Percentiles rank a stretch among this genome's conserved stretches.
Conservation (phyloP, 2,888 invertebrate species). For the Agrotis ipsilon region DNA sequence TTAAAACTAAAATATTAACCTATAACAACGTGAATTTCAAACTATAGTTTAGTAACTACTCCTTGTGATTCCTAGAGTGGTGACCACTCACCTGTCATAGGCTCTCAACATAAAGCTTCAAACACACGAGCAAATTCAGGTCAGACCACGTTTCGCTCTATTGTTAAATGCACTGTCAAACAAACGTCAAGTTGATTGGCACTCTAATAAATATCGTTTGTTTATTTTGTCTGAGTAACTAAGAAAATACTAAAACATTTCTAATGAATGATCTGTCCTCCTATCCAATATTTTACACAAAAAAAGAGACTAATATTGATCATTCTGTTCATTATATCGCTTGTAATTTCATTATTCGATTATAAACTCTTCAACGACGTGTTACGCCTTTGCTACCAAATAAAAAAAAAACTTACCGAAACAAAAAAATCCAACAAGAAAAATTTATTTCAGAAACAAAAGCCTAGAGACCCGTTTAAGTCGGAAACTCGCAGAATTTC, state of each 20-base stretch:
- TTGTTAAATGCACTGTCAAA: conserved; percentile 41
- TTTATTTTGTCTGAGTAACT: conserved; percentile 18
- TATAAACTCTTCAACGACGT: conserved; percentile 8
- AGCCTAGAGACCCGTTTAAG: conserved; percentile 51
- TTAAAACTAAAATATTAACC: background rate
- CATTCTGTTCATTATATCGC: background rate
- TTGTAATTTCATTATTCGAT: conserved; percentile 7
- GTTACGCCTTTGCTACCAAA: conserved; percentile 8
- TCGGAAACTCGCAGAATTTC: conserved; percentile 71
- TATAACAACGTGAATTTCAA: conserved; percentile 1
- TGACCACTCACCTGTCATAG: conserved; percentile 1
- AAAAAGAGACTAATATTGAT: background rate
- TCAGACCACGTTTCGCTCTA: conserved; percentile 5
- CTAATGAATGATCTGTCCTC: conserved; percentile 4
- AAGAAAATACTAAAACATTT: background rate
- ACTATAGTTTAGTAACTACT: background rate
- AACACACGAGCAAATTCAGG: conserved; percentile 17
- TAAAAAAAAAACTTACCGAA: conserved; percentile 33
- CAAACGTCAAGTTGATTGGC: conserved; percentile 37
- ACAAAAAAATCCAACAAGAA: conserved; percentile 52
- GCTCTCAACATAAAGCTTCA: conserved; percentile 6
- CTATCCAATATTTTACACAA: background rate
- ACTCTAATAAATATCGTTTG: conserved; percentile 33
- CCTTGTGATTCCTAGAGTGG: background rate
- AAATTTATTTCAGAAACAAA: conserved; percentile 56